phyloP scores from a whole-genome alignment of 1,140 invertebrate genomes.

The Drosophila lacteicornis region DNA sequence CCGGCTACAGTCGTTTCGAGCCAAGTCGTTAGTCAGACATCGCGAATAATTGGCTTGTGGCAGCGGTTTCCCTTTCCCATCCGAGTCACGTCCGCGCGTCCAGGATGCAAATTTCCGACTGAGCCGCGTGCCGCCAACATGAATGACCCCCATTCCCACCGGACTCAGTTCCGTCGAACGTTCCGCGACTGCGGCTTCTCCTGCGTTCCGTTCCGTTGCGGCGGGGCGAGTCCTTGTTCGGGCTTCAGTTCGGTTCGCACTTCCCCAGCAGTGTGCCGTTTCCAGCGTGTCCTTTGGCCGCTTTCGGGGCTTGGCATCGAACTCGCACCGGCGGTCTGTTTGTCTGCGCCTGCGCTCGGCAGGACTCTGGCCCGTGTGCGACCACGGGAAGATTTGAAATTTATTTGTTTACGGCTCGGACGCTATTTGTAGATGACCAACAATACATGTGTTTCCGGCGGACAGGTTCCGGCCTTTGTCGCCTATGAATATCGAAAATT shows the following conservation, averaged over 20 bases:
- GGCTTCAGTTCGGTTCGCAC: conserved; percentile 6
- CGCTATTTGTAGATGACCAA: conserved; percentile 56
- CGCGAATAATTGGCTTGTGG: conserved; percentile 56
- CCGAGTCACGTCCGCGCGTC: conserved; percentile 68
- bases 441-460: conserved; percentile 47
- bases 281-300: background rate
- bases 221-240: conserved; percentile 7
- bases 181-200: conserved; percentile 11
- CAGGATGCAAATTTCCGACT: conserved; percentile 80
- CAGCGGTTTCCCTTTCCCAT: conserved; percentile 19
- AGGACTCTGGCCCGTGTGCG: background rate
- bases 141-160: conserved; percentile 44
- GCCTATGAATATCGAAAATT: conserved; percentile 31
- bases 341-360: conserved; percentile 60
- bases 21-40: conserved; percentile 26
- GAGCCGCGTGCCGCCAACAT: conserved; percentile 43
- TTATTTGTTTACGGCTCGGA: conserved; percentile 56
- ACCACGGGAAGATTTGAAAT: conserved; percentile 40
- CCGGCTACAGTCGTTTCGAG: background rate
- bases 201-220: conserved; percentile 36
- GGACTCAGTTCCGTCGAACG: conserved; percentile 18
- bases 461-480: conserved; percentile 10
- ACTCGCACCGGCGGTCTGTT: conserved; percentile 38
- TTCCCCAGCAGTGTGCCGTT: conserved; percentile 30
- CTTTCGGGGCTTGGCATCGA: conserved; percentile 8